A percentile compares a stretch with the other conserved stretches of the same genome.
Conservation (phyloP, 2,113 vertebrate species). For the Lamprotornis superbus region DNA sequence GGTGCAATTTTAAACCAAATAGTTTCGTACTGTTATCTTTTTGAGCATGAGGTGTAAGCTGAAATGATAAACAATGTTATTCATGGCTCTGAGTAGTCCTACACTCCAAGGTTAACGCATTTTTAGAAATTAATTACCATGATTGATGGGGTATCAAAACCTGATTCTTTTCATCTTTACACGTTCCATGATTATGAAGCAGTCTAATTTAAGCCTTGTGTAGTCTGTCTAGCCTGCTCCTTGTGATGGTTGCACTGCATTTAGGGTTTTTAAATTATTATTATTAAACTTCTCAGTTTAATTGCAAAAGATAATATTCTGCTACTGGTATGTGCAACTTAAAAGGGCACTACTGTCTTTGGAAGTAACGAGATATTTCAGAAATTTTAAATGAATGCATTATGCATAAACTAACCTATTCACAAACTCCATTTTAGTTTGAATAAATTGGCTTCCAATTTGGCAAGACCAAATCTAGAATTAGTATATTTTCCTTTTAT, state of each 20-base stretch:
- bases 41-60: conserved; percentile 60
- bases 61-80: conserved; percentile 59
- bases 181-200: conserved; percentile 62
- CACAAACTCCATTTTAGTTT: conserved; percentile 36
- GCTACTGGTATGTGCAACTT: conserved; percentile 30
- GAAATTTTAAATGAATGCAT: conserved; percentile 45
- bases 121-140: conserved; percentile 60
- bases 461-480: conserved; percentile 20
- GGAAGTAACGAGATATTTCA: conserved; percentile 52
- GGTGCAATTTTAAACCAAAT: conserved; percentile 47
- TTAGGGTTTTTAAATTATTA: not conserved
- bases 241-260: conserved; percentile 36
- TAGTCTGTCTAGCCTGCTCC: conserved; percentile 58
- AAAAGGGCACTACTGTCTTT: conserved; percentile 56
- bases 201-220: conserved; percentile 60
- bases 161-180: conserved; percentile 60
- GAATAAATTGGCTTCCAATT: conserved; percentile 54
- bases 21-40: conserved; percentile 58
- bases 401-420: conserved; percentile 56
- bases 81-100: conserved; percentile 37
- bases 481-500: conserved; percentile 50
- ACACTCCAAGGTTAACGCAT: conserved; percentile 58
- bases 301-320: conserved; percentile 49
- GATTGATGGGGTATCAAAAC: conserved; percentile 63
- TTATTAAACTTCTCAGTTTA: conserved; percentile 31